phyloP scores from a whole-genome alignment of 2,888 invertebrate species.

The Halictus ligatus region DNA sequence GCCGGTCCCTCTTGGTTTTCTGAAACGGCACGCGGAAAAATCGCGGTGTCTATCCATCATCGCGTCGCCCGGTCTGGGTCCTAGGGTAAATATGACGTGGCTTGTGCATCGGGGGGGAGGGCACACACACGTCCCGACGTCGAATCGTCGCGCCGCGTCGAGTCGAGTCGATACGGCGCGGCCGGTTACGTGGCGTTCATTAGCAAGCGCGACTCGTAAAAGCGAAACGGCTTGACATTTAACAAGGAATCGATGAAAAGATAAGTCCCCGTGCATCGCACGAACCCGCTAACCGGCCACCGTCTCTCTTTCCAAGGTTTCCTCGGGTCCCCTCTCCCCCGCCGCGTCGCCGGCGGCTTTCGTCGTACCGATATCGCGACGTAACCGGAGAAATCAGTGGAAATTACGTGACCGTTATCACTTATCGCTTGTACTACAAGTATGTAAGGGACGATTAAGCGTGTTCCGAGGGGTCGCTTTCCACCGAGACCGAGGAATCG shows the following conservation, averaged over 20 bases:
- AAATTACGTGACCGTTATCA: constrained; percentile 48
- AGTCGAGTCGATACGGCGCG: constrained; percentile 36
- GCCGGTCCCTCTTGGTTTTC: constrained; percentile 6
- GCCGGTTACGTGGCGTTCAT: constrained; percentile 69
- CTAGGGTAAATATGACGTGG: constrained; percentile 55
- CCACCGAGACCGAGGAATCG: constrained; percentile 2
- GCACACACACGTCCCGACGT: constrained; percentile 32
- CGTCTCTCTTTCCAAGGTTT: constrained; percentile 32
- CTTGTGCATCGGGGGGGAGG: constrained; percentile 45
- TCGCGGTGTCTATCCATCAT: constrained; percentile 58
- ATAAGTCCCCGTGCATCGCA: constrained; percentile 69
- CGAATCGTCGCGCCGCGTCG: constrained; percentile 28
- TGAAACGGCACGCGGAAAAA: constrained; percentile 39
- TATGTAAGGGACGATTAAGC: constrained; percentile 52
- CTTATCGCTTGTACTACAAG: constrained; percentile 52
- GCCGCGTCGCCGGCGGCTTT: constrained; percentile 27
- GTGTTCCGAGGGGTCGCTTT: constrained; percentile 5
- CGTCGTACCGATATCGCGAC: constrained; percentile 38
- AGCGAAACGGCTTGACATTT: constrained; percentile 73
- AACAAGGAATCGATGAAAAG: constrained; percentile 73
- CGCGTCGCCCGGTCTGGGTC: constrained; percentile 29
- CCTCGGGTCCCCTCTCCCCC: background rate
- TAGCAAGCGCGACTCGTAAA: constrained; percentile 69
- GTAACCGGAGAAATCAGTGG: constrained; percentile 47
- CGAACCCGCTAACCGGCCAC: constrained; percentile 64